phyloP scores from a whole-genome alignment of 2,797 vertebrate genomes.

The Chelon labrosus region DNA sequence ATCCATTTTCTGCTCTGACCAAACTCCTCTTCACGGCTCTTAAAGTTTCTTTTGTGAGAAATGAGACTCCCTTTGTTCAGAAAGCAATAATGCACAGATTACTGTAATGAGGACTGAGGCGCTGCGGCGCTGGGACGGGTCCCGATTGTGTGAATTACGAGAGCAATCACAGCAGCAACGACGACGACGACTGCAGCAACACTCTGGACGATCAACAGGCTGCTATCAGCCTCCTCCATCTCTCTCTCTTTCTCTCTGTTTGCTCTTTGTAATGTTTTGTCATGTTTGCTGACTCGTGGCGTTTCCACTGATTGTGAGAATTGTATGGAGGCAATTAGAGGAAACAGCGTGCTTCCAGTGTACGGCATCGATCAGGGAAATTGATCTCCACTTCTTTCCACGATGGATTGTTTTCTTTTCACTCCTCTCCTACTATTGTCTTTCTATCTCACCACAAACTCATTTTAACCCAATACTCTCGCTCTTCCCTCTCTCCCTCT shows the following conservation, averaged over 20 bases:
- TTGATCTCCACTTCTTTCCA: conserved; percentile 10
- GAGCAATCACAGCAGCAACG: conserved; percentile 43
- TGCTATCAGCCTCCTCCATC: background rate
- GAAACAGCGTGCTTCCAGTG: conserved; percentile 28
- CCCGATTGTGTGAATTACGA: conserved; percentile 48
- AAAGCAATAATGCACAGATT: conserved; percentile 20
- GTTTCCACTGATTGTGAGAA: conserved; percentile 37
- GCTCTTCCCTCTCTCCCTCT: background rate
- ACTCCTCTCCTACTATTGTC: background rate
- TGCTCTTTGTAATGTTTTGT: conserved; percentile 8
- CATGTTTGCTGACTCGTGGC: conserved; percentile 28
- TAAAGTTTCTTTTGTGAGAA: conserved; percentile 26
- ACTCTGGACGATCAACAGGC: conserved; percentile 36
- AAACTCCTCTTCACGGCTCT: conserved; percentile 1
- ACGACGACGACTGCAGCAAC: no score
- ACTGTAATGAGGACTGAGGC: conserved; percentile 24
- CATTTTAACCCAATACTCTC: no score
- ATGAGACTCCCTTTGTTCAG: conserved; percentile 19
- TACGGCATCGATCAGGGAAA: conserved; percentile 9
- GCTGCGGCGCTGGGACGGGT: conserved; percentile 22
- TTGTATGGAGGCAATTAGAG: conserved; percentile 44
- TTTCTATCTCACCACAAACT: no score
- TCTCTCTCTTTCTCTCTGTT: background rate
- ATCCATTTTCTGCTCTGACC: conserved; percentile 5
- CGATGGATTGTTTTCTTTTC: background rate